A percentile compares a stretch with the other conserved stretches of the same genome.
Evolutionary conservation across 2,797 vertebrate species (phyloP).

Genomic region (Protosalanx chinensis): DNA sequence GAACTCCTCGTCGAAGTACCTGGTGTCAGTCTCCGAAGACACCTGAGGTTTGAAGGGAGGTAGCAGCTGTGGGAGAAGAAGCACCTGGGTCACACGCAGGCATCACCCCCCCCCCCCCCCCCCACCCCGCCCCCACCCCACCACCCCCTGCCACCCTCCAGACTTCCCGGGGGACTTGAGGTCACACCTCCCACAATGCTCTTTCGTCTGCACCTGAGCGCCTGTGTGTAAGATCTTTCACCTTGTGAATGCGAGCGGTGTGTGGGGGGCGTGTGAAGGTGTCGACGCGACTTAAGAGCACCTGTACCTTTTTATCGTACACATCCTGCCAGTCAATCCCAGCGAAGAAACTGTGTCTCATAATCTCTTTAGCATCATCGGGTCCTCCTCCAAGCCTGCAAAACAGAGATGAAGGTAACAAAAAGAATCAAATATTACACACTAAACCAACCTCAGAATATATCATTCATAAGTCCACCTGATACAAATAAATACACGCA

Average conservation of each 20-base stretch:
- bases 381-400: slow-evolving; percentile 92
- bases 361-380: slow-evolving; percentile 97
- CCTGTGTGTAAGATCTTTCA: slow-evolving; percentile 10
- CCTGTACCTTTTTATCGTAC: slow-evolving; percentile 94
- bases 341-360: slow-evolving; percentile 96
- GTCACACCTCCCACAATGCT: slow-evolving; percentile 49
- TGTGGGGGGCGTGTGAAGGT: not conserved
- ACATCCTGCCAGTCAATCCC: slow-evolving; percentile 95
- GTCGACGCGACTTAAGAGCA: not conserved
- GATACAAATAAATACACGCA: no score
- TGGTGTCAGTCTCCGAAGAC: slow-evolving; percentile 96
- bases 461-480: no score
- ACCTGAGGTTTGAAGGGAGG: slow-evolving; percentile 99
- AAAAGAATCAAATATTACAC: not conserved
- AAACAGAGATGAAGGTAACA: not conserved
- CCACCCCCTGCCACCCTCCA: no score
- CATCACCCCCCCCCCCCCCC: slow-evolving; percentile 27
- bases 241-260: not conserved
- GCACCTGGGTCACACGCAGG: slow-evolving; percentile 36
- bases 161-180: slow-evolving; percentile 44
- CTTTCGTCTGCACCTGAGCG: slow-evolving; percentile 24
- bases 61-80: slow-evolving; percentile 74
- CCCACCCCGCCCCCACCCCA: slow-evolving; percentile 26
- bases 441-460: not conserved
- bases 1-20: slow-evolving; percentile 99